Conservation (phyloP, 1,140 invertebrate genomes). For the Muscidifurax raptorellus region DNA sequence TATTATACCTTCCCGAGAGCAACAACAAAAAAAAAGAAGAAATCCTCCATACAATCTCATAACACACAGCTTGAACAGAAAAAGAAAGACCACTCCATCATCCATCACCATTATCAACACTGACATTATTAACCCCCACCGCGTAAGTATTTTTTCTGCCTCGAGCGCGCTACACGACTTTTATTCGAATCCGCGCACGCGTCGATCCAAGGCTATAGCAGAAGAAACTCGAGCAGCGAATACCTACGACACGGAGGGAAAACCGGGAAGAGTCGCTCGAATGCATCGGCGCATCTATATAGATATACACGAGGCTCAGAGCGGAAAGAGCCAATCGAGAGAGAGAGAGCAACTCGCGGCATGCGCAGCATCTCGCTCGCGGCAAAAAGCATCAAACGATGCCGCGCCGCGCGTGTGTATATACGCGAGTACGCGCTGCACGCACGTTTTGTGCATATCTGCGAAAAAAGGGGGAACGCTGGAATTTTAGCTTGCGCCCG, state of each 20-base stretch:
- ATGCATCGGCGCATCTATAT: background rate
- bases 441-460: background rate
- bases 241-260: background rate
- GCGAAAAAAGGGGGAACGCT: background rate
- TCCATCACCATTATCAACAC: constrained; percentile 40
- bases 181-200: background rate
- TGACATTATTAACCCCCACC: constrained; percentile 2
- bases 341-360: constrained; percentile 55
- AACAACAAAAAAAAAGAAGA: background rate
- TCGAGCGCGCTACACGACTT: background rate
- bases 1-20: background rate
- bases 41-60: background rate
- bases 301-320: background rate
- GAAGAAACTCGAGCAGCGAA: background rate
- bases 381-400: constrained; percentile 68
- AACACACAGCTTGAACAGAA: background rate
- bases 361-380: constrained; percentile 56
- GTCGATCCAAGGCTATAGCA: background rate
- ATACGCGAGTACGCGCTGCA: background rate
- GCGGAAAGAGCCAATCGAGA: constrained; percentile 60
- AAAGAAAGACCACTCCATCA: background rate
- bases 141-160: background rate
- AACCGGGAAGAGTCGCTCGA: background rate
- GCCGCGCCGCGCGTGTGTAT: constrained; percentile 52
- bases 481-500: background rate